Evolutionary conservation across 2,888 invertebrate genomes (phyloP), one percentile per base, ranked within the genome.

Genomic region (Pheosia tremula): DNA sequence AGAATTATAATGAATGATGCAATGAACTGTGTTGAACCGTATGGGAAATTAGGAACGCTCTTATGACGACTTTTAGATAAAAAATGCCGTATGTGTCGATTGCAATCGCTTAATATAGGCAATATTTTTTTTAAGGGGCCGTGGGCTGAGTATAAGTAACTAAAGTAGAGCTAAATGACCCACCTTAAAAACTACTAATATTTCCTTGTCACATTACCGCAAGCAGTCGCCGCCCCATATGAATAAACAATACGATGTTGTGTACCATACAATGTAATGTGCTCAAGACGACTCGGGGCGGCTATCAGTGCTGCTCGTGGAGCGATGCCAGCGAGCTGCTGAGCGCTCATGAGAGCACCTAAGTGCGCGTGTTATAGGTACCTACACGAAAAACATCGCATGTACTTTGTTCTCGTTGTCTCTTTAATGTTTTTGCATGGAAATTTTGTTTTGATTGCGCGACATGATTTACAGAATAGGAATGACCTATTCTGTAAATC

Each of bases 291-390:
- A 55, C 59, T 52, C 58, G 66, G 56, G 13, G 57, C 50, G 55
- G 61, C 61, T 59, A 58, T 63, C 59, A 60, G 56, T 53, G 59
- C 55, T 38, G 49, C 55, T 52, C 57, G 61, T 70, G 74, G 63
- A 67, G 58, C 56, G 61, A 49, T 75, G 73, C 75, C 74, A 74
- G 66, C 57, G 41, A 38, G 54, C 57, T 38, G 60, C 62, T 38
- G 61, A 55, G 61, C 47, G 61, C 64, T 66, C 64, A 68, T 72
- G 60, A 74, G 69, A 72, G 67, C 60, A 57, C 63, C 61, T 63
- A 63, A 65, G 61, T 61, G 56, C 62, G 36, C 61, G 60, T 58
- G 62, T 61, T 57, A 49, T 45, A 24, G 24, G 24, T 24, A 24
- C 24, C 24, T 24, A 65, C 63, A 66, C 53, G 41, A 37, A 47